A percentile compares a stretch with the other conserved stretches of the same genome.
Evolutionary conservation across 2,113 vertebrate genomes (phyloP).

Genomic region (Marcusenius ussheri): DNA sequence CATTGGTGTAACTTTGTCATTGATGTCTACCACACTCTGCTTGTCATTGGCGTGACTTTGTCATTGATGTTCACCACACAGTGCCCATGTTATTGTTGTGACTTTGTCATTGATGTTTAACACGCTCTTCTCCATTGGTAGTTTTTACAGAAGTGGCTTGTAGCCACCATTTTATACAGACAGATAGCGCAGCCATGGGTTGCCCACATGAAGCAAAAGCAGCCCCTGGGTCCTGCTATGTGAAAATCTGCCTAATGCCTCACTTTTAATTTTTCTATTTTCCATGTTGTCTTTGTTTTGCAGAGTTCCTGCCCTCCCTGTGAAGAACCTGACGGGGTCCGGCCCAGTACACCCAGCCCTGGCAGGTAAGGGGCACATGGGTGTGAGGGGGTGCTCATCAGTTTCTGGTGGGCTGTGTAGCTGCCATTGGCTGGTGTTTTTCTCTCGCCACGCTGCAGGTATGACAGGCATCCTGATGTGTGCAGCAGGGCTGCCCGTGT

Average conservation of each 20-base stretch:
- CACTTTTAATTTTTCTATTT: background rate
- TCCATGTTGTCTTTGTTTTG: background rate
- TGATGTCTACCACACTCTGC: background rate
- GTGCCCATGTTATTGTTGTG: background rate
- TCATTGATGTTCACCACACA: background rate
- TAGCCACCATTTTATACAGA: background rate
- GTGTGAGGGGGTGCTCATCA: background rate
- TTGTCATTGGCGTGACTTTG: background rate
- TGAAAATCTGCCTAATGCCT: background rate
- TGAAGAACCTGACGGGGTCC: slow-evolving; percentile 88
- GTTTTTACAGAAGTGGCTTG: background rate
- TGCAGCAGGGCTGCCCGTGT: slow-evolving; percentile 86
- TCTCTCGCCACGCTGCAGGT: slow-evolving; percentile 55
- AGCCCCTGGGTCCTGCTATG: background rate
- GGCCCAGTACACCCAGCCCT: slow-evolving; percentile 87
- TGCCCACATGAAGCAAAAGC: background rate
- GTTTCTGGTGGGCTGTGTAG: background rate
- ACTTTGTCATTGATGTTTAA: background rate
- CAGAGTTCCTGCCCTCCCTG: slow-evolving; percentile 89
- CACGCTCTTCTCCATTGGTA: background rate
- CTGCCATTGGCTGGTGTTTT: background rate
- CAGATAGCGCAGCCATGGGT: background rate
- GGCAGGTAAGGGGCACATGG: slow-evolving; percentile 67
- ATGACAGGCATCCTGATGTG: slow-evolving; percentile 97
- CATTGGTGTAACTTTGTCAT: background rate